Evolutionary conservation across 2,113 vertebrate species (phyloP), one percentile per base, ranked within the genome.

Genomic region (Bujurquina vittata): DNA sequence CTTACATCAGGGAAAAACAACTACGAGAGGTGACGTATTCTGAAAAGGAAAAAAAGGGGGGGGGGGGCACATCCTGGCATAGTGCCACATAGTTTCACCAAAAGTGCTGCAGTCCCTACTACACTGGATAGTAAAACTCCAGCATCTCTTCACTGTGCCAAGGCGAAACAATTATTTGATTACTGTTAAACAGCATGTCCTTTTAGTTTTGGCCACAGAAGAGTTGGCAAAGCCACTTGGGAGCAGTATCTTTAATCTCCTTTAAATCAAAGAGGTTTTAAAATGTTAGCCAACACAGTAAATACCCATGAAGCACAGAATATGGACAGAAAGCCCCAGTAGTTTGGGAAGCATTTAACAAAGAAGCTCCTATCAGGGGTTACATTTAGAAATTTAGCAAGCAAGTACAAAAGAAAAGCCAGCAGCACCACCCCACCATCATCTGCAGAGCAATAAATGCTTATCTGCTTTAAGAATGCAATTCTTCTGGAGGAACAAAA

Each of bases 141-240:
- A 89, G 74, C 33, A 81, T 75, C 69, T 77, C 26, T 12, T 59
- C 2, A 10, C 5, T 31, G 43, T 72, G 43, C 65, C 65, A 72
- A 26, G 52, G 23, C 17, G 52, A 76, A 81, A 77, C 26, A 65
- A 88, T 72, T 82, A 76, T 75, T 77, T 77, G 61, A 49, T 49
- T 73, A 72, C 65, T 29, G 65, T 72, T 72, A 72, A 72, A 77
- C 37, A 62, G 46, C 18, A 54, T 58, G 18, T 73, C 61, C 60
- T 37, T 81, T 77, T 61, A 80, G 49, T 37, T 46, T 58, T 31
- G 54, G 69, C 37, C 54, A 75, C 31, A 79, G 40, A 73, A 33
- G 54, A n/a, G 14, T 31, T n/a, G 40, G 17, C 17, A 79, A 59
- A 77, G 23, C 46, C 74, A 49, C 77, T 11, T 46, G 35, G 26